Evolutionary conservation across 1,140 invertebrate genomes (phyloP).

Genomic region (Adoxophyes honmai): DNA sequence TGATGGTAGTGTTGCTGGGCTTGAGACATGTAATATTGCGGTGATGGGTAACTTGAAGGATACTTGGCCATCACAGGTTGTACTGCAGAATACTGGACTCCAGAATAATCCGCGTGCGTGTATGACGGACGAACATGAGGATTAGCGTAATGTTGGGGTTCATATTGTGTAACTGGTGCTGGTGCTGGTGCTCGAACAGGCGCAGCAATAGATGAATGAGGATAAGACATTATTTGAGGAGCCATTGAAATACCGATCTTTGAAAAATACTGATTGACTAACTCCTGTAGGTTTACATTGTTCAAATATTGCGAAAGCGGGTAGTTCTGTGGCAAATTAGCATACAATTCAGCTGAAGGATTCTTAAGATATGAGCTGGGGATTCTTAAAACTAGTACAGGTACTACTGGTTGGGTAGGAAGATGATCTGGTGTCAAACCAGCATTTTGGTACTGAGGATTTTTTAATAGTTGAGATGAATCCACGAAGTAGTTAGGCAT

Average conservation of each 20-base stretch:
- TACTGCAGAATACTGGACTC: constrained; percentile 65
- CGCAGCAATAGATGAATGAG: constrained; percentile 28
- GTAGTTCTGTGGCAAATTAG: constrained; percentile 76
- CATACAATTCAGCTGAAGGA: constrained; percentile 72
- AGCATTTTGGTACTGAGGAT: constrained; percentile 64
- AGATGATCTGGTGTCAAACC: constrained; percentile 60
- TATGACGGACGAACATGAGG: constrained; percentile 57
- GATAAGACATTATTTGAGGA: constrained; percentile 61
- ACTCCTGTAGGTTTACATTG: constrained; percentile 72
- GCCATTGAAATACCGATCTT: constrained; percentile 58
- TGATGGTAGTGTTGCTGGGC: constrained; percentile 45
- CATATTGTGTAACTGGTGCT: constrained; percentile 26
- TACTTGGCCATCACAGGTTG: constrained; percentile 68
- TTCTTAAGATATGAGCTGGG: constrained; percentile 77
- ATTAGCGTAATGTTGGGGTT: constrained; percentile 55
- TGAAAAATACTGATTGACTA: constrained; percentile 67
- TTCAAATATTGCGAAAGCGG: constrained; percentile 75
- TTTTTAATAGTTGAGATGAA: constrained; percentile 59
- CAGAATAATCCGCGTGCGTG: constrained; percentile 60
- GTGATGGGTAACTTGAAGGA: constrained; percentile 46
- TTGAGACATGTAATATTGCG: constrained; percentile 43
- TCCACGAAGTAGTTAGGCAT: constrained; percentile 72
- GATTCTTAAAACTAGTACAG: constrained; percentile 77
- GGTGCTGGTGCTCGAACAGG: constrained; percentile 18
- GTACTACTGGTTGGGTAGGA: constrained; percentile 64